Evolutionary conservation across 2,113 vertebrate genomes (phyloP), one percentile per base, ranked within the genome.

Genomic region (Apaloderma vittatum): DNA sequence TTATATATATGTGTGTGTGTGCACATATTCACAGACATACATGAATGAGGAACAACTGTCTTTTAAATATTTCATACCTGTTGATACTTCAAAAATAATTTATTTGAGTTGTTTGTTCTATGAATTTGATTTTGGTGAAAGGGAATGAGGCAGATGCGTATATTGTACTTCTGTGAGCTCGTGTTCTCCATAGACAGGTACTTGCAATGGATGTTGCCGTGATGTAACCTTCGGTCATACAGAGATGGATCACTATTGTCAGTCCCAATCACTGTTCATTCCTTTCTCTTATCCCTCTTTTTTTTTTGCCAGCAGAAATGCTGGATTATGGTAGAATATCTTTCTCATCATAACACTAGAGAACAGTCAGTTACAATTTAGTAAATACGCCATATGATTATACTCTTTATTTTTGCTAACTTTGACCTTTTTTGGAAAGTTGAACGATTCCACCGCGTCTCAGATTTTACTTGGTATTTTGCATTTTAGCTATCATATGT

Each of bases 1-100:
- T 45, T 37, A 5, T 23, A 11, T 8, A 11, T 32, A 3, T 30
- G 10, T 20, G 11, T 1, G 1, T 10, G 12, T 27, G 22, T 23
- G n/a, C 20, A 13, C 3, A 2, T 4, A 4, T 54, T 59, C 52
- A n/a, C 19, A 34, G 20, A 14, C 6, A 3, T 13, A n/a, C 0
- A 1, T 59, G n/a, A 58, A 36, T 32, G 34, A 85, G 34, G 70
- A 95, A 30, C 13, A 59, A 6, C 8, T 51, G 21, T 68, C 24
- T 27, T 70, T 4, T 55, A 51, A 84, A 17, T 88, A 23, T 46
- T 89, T 79, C 4, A 9, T 65, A 58, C 11, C 12, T 70, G 21
- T 21, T 49, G 9, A 15, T 30, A 4, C 37, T 43, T 71, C 37
- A 3, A 26, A 85, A 85, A 57, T 52, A 9, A 51, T 2, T 11